Evolutionary conservation across 1,140 invertebrate genomes (phyloP).

Genomic region (Ceratitis capitata): DNA sequence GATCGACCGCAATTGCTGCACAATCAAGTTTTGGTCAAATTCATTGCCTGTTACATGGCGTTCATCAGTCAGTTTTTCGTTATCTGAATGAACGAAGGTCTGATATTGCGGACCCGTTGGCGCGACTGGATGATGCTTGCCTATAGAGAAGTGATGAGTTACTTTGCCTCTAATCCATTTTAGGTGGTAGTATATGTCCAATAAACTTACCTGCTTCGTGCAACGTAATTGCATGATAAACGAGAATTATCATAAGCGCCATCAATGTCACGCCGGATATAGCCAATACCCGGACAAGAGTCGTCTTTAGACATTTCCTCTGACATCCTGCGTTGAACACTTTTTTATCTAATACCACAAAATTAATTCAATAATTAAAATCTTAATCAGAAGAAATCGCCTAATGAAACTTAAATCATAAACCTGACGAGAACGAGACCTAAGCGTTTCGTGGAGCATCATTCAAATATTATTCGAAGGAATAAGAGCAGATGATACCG

Average conservation of each 20-base stretch:
- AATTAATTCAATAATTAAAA: not conserved
- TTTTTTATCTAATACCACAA: constrained; percentile 43
- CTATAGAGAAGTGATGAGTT: not conserved
- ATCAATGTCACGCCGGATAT: constrained; percentile 50
- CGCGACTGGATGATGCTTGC: not conserved
- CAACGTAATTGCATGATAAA: constrained; percentile 56
- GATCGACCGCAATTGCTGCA: not conserved
- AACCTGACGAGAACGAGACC: too few species aligned
- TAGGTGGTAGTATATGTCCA: too few species aligned
- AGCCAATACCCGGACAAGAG: constrained; percentile 49
- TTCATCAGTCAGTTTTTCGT: not conserved
- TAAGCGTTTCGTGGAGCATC: too few species aligned
- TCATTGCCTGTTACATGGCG: not conserved
- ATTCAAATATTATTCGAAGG: too few species aligned
- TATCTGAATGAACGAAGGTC: not conserved
- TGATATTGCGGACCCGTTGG: not conserved
- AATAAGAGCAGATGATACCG: too few species aligned
- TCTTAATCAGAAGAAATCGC: too few species aligned
- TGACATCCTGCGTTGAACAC: constrained; percentile 40
- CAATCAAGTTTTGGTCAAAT: not conserved
- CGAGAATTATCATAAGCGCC: constrained; percentile 48
- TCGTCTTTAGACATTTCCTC: constrained; percentile 40
- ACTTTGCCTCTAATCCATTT: too few species aligned
- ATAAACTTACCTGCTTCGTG: constrained; percentile 42
- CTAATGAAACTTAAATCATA: too few species aligned